Evolutionary conservation across 2,113 vertebrate species (phyloP), one percentile per base, ranked within the genome.

Genomic region (Ploceus nigricollis): DNA sequence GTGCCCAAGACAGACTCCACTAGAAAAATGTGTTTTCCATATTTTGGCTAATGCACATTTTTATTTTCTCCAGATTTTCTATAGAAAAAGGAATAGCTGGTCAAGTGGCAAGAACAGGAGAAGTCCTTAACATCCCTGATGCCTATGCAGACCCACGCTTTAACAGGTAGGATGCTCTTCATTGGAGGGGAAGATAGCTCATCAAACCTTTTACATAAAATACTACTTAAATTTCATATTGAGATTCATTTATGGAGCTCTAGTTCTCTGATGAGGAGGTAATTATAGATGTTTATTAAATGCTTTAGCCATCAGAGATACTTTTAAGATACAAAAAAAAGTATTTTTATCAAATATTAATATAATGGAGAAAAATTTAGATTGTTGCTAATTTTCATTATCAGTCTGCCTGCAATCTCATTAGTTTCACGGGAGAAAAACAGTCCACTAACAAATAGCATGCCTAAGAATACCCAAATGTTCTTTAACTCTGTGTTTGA

Each of bases 31-130:
- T 18, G 35, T 61, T 84, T 56, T 53, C 31, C 13, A 2, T 92
- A 42, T 91, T 39, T 76, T 76, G 56, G 33, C 76, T 63, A 47
- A 71, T 9, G 4, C 22, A 50, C 23, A 20, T 64, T 77, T 90
- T 94, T 92, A 14, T 64, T 96, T 42, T 92, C 24, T 97, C 24
- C 92, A 99, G 99, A 98, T 99, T 99, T 98, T 99, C 99, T 83
- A 99, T 99, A 97, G 99, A 99, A 77, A 99, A 99, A 97, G 99
- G 99, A 95, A 99, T 99, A 92, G 99, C 99, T 82, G 99, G 99
- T 65, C 99, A 99, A 95, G 99, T 99, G 84, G 99, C 99, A 88
- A 98, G 98, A 97, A 99, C 99, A 40, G 99, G 99, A 93, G 99
- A 99, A 97, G 99, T 99, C 92, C 98, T 99, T 96, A 99, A 99